Percentiles rank a stretch among this genome's conserved stretches.
These are phyloP conservation scores for Diabrotica virgifera DNA, from an alignment of 1,140 invertebrate genomes.

Conservation along the genomic window DNA sequence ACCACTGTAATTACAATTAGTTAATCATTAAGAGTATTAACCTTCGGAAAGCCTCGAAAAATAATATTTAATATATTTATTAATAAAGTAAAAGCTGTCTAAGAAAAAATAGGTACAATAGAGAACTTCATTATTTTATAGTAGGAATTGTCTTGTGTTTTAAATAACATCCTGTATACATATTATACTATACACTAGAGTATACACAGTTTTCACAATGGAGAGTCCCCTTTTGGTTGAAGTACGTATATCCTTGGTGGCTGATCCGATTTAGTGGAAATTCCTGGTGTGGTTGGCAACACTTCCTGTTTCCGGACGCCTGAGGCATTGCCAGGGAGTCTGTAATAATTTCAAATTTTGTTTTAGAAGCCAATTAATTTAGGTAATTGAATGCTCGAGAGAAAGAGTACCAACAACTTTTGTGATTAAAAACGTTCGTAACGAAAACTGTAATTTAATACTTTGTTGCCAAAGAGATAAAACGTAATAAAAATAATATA, in stretches of 20 bases:
- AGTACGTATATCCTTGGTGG: slow-evolving; percentile 39
- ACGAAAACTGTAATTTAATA: no score
- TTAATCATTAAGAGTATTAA: no score
- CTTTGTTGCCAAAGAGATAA: no score
- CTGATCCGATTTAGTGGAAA: slow-evolving; percentile 32
- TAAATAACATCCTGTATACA: slow-evolving; percentile 7
- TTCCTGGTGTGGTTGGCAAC: slow-evolving; percentile 34
- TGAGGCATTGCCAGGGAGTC: slow-evolving; percentile 36
- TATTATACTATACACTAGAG: slow-evolving; percentile 42
- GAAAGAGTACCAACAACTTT: no score
- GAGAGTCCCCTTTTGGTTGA: slow-evolving; percentile 38
- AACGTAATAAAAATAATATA: no score
- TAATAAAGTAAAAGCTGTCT: no score
- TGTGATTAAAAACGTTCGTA: no score
- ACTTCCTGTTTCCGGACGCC: slow-evolving; percentile 34
- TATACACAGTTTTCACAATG: slow-evolving; percentile 44
- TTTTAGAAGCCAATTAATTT: slow-evolving; percentile 9
- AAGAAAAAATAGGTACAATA: no score
- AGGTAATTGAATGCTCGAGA: no score
- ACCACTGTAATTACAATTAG: no score
- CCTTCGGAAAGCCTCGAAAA: no score
- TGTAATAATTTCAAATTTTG: slow-evolving; percentile 33
- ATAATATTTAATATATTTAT: no score
- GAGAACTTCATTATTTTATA: slow-evolving; percentile 6
- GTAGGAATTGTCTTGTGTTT: not conserved